These are phyloP conservation scores for Taenaris catops DNA, from an alignment of 2,888 invertebrate species.

Conservation along the genomic window DNA sequence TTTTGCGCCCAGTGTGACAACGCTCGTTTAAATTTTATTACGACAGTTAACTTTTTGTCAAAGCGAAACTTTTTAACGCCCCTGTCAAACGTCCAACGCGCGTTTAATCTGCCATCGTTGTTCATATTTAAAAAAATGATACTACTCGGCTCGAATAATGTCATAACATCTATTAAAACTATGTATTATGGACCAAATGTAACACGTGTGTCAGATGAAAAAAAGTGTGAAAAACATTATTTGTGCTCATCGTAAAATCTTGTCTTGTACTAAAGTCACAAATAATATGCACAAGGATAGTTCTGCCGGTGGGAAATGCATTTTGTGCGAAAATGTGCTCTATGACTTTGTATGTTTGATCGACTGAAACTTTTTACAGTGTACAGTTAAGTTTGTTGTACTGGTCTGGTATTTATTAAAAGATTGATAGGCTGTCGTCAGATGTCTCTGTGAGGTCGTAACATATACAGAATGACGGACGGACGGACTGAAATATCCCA, in stretches of 20 bases:
- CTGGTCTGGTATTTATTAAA: slow-evolving; percentile 63
- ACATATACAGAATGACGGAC: slow-evolving; percentile 51
- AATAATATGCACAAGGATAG: slow-evolving; percentile 34
- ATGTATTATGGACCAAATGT: slow-evolving; percentile 33
- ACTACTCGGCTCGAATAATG: slow-evolving; percentile 56
- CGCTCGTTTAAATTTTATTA: slow-evolving; percentile 60
- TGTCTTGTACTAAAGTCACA: slow-evolving; percentile 62
- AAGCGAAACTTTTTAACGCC: slow-evolving; percentile 53
- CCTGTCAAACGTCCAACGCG: slow-evolving; percentile 40
- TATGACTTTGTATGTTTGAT: slow-evolving; percentile 17
- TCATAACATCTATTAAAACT: slow-evolving; percentile 61
- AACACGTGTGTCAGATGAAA: slow-evolving; percentile 55
- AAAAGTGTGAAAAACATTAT: slow-evolving; percentile 64
- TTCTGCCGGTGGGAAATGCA: slow-evolving; percentile 21
- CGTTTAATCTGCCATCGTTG: slow-evolving; percentile 33
- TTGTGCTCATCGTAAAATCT: slow-evolving; percentile 56
- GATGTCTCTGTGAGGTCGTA: slow-evolving; percentile 64
- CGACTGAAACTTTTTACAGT: slow-evolving; percentile 1
- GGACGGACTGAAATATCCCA: slow-evolving; percentile 61
- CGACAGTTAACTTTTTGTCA: slow-evolving; percentile 72
- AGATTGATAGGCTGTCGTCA: slow-evolving; percentile 72
- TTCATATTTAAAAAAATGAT: slow-evolving; percentile 59
- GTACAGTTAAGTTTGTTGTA: slow-evolving; percentile 24
- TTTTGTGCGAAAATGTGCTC: slow-evolving; percentile 18
- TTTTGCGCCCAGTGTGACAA: slow-evolving; percentile 68